Percentiles rank a stretch among this genome's conserved stretches.
Evolutionary conservation across 1,140 invertebrate genomes (phyloP).

Genomic region (Oncopeltus fasciatus): DNA sequence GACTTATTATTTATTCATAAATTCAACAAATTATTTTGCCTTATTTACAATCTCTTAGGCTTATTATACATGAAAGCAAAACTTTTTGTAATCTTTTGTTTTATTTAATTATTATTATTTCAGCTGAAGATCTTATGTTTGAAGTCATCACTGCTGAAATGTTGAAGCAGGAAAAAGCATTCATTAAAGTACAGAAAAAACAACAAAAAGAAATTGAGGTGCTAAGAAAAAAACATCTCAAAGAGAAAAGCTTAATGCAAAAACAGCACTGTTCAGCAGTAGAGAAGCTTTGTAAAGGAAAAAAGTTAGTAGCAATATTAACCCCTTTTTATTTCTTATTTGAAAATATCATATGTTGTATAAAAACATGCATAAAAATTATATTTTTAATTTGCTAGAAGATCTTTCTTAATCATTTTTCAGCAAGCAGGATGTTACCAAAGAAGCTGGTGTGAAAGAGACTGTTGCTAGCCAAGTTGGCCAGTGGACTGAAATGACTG

Average conservation of each 20-base stretch:
- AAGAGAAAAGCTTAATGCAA: conserved; percentile 81
- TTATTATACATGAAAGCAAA: no score
- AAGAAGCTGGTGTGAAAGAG: conserved; percentile 61
- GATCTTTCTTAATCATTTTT: no score
- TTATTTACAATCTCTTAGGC: no score
- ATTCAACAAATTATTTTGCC: no score
- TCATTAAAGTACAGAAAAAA: conserved; percentile 86
- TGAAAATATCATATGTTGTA: no score
- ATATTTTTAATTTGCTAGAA: not conserved
- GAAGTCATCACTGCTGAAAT: conserved; percentile 84
- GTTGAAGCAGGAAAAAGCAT: conserved; percentile 81
- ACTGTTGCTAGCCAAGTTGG: conserved; percentile 77
- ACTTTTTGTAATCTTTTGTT: no score
- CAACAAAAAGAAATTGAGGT: conserved; percentile 90
- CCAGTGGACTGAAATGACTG: conserved; percentile 86
- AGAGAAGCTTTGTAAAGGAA: conserved; percentile 87
- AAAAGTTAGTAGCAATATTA: conserved; percentile 47
- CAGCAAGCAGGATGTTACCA: conserved; percentile 65
- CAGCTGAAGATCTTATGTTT: conserved; percentile 54
- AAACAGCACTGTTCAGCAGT: conserved; percentile 89
- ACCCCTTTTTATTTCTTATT: not conserved
- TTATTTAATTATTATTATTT: no score
- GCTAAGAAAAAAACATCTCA: conserved; percentile 81
- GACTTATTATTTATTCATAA: no score
- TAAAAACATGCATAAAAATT: not conserved